phyloP scores from a whole-genome alignment of 37 sponge, comb jelly and placozoan genomes.

The Haliclona indistincta region DNA sequence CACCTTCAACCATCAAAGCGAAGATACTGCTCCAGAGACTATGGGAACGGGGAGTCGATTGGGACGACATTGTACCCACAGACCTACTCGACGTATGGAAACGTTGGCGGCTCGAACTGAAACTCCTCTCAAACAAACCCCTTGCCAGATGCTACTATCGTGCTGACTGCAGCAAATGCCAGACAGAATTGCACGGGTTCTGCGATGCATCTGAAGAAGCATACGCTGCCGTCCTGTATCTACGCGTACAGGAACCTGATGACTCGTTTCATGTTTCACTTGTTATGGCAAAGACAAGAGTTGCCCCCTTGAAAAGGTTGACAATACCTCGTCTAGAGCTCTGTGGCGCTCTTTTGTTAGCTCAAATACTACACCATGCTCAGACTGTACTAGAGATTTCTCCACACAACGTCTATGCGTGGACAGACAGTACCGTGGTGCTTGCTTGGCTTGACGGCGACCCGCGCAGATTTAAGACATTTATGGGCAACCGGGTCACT shows the following conservation, averaged over 20 bases:
- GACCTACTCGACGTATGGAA: not conserved
- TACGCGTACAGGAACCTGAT: not conserved
- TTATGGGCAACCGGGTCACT: not conserved
- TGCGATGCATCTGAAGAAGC: not conserved
- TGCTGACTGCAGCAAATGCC: not conserved
- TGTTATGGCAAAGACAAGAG: not conserved
- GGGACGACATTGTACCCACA: not conserved
- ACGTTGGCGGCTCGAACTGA: not conserved
- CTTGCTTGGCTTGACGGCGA: not conserved
- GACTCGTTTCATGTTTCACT: not conserved
- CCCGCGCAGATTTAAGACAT: not conserved
- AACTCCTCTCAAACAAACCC: not conserved
- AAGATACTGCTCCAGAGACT: not conserved
- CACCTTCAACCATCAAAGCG: not conserved
- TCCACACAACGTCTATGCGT: not conserved
- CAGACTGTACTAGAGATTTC: not conserved
- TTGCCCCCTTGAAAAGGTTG: not conserved
- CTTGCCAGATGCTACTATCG: not conserved
- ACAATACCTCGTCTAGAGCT: slow-evolving; percentile 1
- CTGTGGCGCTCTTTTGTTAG: not conserved
- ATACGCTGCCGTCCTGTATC: not conserved
- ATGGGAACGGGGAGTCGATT: not conserved
- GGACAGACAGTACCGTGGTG: not conserved
- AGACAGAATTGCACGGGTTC: not conserved
- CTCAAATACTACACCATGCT: not conserved